Base-by-base conservation (phyloP, 2,888 invertebrate genomes). In the Aproaerema taeniolella region DNA sequence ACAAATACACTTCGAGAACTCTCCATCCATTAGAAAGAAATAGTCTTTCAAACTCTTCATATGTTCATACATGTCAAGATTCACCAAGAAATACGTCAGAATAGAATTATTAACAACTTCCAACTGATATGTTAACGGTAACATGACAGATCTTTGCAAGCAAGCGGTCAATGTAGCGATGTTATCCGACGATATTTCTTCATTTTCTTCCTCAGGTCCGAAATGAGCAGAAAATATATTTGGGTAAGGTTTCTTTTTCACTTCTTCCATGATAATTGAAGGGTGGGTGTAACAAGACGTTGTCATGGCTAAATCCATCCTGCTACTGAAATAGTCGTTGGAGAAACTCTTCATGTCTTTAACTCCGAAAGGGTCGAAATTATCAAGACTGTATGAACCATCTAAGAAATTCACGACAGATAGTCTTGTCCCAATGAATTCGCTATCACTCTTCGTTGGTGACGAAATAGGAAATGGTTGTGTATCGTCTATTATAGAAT, bases 1-100 rank as follows among this genome's bases (percentile, higher is more conserved):
- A 24, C 92, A 93, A 10, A 95, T 89, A 49, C 90, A 90, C 20
- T 89, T 89, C 0, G 91, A 91, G 67, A 94, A 95, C 68, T 94
- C 93, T 1, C 94, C 94, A 52, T 95, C 93, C 83, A 93, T 88
- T 14, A 94, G 65, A 54, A 95, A 94, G 66, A 92, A 95, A 55
- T 92, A 94, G 60, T 92, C 91, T 31, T 93, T 88, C n/a, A 95
- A 70, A 65, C 91, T 92, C 31, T 89, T 89, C 49, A 94, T 82
- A 71, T 95, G 93, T 12, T 91, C 89, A 26, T 93, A 85, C 64
- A 92, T 88, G 36, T 92, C 90, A 11, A 91, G 77, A 45, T 92
- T 89, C 0, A 89, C 83, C 0, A 94, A 72, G 51, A 92, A 91
- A 60, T 92, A 89, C 20, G 91, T 92, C 44, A 94, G 72, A 12